These are phyloP conservation scores for Sorex araneus DNA, from an alignment of 2,113 vertebrate species.

Conservation along the genomic window DNA sequence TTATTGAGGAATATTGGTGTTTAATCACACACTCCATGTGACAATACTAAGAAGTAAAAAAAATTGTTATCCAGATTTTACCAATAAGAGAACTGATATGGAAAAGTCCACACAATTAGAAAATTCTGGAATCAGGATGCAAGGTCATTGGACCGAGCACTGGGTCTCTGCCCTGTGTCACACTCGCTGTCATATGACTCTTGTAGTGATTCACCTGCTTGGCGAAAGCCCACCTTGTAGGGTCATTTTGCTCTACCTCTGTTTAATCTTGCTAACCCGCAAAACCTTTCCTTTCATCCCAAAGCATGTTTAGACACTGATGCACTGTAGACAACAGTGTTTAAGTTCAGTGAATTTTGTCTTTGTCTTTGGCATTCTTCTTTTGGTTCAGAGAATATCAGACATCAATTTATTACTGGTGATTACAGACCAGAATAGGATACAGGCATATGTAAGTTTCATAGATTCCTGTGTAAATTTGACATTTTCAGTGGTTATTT, in stretches of 20 bases:
- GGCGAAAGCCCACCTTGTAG: neutral
- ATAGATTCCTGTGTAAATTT: neutral
- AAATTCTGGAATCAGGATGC: neutral
- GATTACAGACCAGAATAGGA: neutral
- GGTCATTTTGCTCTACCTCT: neutral
- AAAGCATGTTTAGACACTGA: neutral
- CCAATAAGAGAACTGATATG: neutral
- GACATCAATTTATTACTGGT: neutral
- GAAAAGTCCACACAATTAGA: neutral
- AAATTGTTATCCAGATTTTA: neutral
- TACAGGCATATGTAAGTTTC: neutral
- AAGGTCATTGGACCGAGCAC: neutral
- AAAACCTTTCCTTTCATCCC: neutral
- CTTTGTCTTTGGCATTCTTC: neutral
- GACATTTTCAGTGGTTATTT: neutral
- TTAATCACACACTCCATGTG: neutral
- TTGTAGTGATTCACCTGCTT: neutral
- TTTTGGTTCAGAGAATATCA: neutral
- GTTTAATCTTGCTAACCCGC: neutral
- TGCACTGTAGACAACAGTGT: neutral
- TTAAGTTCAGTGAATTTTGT: neutral
- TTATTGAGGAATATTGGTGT: neutral
- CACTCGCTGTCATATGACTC: neutral
- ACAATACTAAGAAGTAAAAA: neutral
- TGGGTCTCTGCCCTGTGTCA: fast-evolving